Evolutionary conservation across 2,113 vertebrate species (phyloP), one percentile per base, ranked within the genome.

Genomic region (Cheirogaleus medius): DNA sequence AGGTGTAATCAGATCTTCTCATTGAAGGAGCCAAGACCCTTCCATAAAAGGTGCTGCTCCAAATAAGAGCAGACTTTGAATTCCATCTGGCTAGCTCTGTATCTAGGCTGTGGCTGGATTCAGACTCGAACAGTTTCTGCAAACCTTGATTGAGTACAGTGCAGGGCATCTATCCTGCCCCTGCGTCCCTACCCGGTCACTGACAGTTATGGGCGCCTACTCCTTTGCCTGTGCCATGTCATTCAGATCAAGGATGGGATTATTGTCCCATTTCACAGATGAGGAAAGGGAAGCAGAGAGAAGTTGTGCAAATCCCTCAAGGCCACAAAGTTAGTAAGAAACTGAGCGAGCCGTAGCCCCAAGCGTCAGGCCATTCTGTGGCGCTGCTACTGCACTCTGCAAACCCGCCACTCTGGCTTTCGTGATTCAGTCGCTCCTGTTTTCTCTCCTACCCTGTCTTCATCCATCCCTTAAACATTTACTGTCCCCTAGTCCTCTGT

Each of bases 1-100:
- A 49, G 12, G n/a, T 88, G 64, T 87, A 91, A 87, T 90, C 76
- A 56, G 69, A 93, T 42, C 93, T 64, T 73, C 54, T 97, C 71
- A 81, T 15, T 15, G 13, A 84, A 64, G 56, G 69, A 88, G 10
- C 5, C 44, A 63, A n/a, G 78, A 64, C 49, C 11, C 78, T 93
- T 97, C 71, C 23, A 63, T 58, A 64, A 52, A 84, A 90, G 69
- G 74, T 39, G 8, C 27, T 56, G 54, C 37, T 84, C 42, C 52
- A 47, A 52, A 71, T 47, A 52, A 56, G 32, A 69, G 74, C n/a
- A 17, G 80, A 52, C 21, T 86, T n/a, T 91, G 56, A 58, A 15
- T 77, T n/a, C 3, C 25, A 14, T 68, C 32, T 27, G 73, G 42
- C 17, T 73, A 3, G 8, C 0, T 71, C 44, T 54, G 12, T 63